Base-by-base conservation (phyloP, 2,113 vertebrate genomes). In the Oxygymnocypris stewartii region DNA sequence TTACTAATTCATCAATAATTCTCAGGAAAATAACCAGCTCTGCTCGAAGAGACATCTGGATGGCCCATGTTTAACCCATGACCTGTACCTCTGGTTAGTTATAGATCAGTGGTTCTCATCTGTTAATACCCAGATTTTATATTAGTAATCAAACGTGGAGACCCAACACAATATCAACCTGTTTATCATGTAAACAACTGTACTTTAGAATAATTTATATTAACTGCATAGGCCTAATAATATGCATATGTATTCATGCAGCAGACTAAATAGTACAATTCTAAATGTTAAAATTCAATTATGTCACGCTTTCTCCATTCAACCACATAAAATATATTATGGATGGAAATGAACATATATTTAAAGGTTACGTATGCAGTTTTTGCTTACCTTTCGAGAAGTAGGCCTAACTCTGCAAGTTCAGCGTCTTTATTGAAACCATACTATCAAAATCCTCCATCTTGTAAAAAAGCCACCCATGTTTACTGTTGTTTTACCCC, bases 1-100 rank as follows among this genome's bases (percentile, higher is more conserved):
- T 18, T 4, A 49, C 69, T 11, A 84, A 74, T 42, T 59, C 49
- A 84, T 74, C 28, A 74, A 57, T 59, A 75, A 84, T 74, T 84
- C 69, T 74, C 20, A 25, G 47, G 35, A 84, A 84, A 71, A 82
- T 82, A 31, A 69, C 14, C 49, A 73, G 20, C 69, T 74, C 23
- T 59, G 35, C 18, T 59, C 3, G 14, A 59, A 42, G 8, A 40
- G 67, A 57, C 31, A 74, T 23, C 47, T 57, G 11, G 6, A 14
- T 23, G 61, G 63, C 16, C 25, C 80, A 23, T 11, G 14, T 82
- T 49, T 51, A 71, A 49, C 37, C 57, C 23, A 47, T 65, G 59
- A 12, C 42, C 80, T 4, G 42, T 28, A 18, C 12, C 0, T 42
- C 1, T 61, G 54, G 57, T 80, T 61, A 42, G 35, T 31, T 81